These are phyloP conservation scores for Oeneis ivallda DNA, from an alignment of 2,888 invertebrate genomes.

Conservation along the genomic window DNA sequence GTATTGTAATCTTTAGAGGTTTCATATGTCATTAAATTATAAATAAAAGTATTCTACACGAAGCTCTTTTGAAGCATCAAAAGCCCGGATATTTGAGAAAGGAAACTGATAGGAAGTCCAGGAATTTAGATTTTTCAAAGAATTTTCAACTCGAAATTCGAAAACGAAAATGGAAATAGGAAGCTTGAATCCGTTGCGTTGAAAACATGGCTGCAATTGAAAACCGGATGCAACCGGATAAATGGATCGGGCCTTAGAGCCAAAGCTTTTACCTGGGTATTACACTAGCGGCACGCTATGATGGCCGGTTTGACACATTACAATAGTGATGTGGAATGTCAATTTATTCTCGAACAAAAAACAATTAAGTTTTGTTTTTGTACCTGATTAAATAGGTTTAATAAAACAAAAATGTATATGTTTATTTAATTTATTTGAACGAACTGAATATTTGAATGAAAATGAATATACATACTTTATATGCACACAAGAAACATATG, in stretches of 20 bases:
- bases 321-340: too few species aligned
- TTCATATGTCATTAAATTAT: neutral
- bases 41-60: neutral
- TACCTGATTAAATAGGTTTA: too few species aligned
- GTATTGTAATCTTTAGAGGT: too few species aligned
- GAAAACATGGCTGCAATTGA: slow-evolving; percentile 28
- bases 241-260: slow-evolving; percentile 28
- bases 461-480: too few species aligned
- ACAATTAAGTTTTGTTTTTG: too few species aligned
- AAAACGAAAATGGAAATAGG: slow-evolving; percentile 18
- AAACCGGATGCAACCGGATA: slow-evolving; percentile 34
- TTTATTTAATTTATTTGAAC: too few species aligned
- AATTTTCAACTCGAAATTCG: slow-evolving; percentile 5
- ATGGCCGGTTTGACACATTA: too few species aligned
- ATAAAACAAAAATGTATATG: too few species aligned
- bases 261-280: slow-evolving; percentile 22
- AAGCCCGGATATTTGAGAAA: neutral
- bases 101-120: neutral
- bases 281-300: too few species aligned
- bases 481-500: too few species aligned
- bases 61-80: neutral
- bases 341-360: too few species aligned
- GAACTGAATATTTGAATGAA: too few species aligned
- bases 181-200: slow-evolving; percentile 17
- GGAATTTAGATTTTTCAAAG: slow-evolving; percentile 6